Base-by-base conservation (phyloP, 2,888 invertebrate species). In the Leptura quadrifasciata region DNA sequence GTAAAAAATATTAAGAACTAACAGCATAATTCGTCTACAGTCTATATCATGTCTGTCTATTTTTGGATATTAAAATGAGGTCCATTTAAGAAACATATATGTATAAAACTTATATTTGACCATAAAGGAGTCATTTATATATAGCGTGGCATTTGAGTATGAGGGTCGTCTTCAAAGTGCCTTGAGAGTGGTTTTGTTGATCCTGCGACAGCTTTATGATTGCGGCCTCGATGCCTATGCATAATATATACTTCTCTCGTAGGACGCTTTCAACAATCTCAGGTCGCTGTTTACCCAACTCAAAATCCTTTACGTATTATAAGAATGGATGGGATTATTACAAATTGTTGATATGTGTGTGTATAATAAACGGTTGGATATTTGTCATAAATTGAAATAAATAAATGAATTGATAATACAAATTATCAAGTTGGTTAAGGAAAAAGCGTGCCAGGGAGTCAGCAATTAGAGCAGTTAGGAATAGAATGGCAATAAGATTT, bases 141-240 rank as follows among this genome's bases (percentile, higher is more conserved):
- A 39, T 64, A 64, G 35, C 63, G 31, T 61, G 35, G 47, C 63
- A 39, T 64, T 64, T 68, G 24, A 27, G 21, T 27, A 27, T 12
- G 55, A 31, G 57, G 55, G 31, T 68, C 31, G 15, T 52, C 68
- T 52, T 54, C 47, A 65, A 65, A 68, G 68, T 52, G 24, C 68
- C 58, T 58, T 21, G 69, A 58, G 57, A 57, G 69, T 31, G 69
- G 69, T 54, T 65, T 63, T 61, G 75, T 75, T 67, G 75, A 67
- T 72, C 60, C 65, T 65, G 77, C 64, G 65, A 78, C 75, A 75
- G 73, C 63, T 75, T 76, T 69, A 75, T 75, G 75, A 77, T 77
- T 75, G 77, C 74, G 52, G 75, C 64, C 58, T 65, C 70, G 73
- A 68, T 68, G 75, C 75, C 72, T 72, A 73, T 78, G 75, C 77